These are phyloP conservation scores for Esox lucius DNA, from an alignment of 2,797 vertebrate species.

Conservation along the genomic window DNA sequence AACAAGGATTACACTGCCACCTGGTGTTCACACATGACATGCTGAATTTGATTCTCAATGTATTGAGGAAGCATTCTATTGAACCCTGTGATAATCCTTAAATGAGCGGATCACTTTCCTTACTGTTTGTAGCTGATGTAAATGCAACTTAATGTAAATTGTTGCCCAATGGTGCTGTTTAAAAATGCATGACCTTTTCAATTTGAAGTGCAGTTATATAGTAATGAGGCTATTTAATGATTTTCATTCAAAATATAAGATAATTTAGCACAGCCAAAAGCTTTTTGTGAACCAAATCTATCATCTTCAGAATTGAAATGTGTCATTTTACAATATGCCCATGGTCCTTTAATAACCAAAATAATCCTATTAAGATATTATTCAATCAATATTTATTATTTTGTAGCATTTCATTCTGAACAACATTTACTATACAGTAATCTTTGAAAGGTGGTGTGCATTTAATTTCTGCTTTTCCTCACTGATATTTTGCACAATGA, in stretches of 20 bases:
- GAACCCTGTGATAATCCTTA: background rate
- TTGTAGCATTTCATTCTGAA: background rate
- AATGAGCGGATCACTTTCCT: background rate
- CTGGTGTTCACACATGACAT: background rate
- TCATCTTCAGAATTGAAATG: background rate
- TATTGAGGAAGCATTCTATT: background rate
- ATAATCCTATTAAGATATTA: background rate
- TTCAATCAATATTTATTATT: background rate
- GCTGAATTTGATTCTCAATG: background rate
- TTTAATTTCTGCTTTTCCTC: constrained; percentile 25
- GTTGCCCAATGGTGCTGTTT: background rate
- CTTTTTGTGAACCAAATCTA: background rate
- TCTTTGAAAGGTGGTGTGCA: background rate
- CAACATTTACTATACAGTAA: background rate
- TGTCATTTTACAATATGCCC: background rate
- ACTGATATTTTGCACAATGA: constrained; percentile 58
- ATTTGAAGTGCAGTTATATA: no score
- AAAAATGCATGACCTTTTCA: background rate
- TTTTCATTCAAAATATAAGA: background rate
- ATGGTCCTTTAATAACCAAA: background rate
- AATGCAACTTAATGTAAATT: background rate
- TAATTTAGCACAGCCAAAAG: background rate
- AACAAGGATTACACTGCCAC: background rate
- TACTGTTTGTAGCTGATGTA: background rate
- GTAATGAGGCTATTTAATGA: background rate